Evolutionary conservation across 1,140 invertebrate genomes (phyloP), one percentile per base, ranked within the genome.

Genomic region (Magallana angulata): DNA sequence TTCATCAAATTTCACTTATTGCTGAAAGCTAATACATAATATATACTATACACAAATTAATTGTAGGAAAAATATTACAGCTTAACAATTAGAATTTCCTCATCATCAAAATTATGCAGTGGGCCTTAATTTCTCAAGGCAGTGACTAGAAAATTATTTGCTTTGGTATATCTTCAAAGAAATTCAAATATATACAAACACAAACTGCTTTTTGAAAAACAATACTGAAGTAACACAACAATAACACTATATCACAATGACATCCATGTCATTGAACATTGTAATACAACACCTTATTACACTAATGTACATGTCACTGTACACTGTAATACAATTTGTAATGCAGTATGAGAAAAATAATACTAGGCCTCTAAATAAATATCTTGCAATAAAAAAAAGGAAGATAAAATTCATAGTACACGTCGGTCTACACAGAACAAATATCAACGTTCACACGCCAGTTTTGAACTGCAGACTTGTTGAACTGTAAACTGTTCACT

Each of bases 121-220:
- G 18, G 5, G 68, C 68, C 68, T 71, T 30, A 76, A 76, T 9
- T 30, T 76, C 18, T 76, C 24, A 76, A 76, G 68, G 68, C 68
- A 36, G 0, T 76, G 68, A 76, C 68, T 76, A 76, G 68, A 76
- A 76, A 76, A 76, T 76, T 76, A 76, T 76, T 76, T 76, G 68
- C 68, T 76, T 76, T 76, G 68, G 68, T 76, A 76, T 76, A 76
- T 76, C 68, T 76, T 30, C 12, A 76, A 36, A 76, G 68, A 76
- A 76, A 76, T 30, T 76, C 18, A 76, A 36, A 76, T 30, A 76
- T 30, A 76, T 30, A 76, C 68, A 76, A 76, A 76, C 48, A 76
- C 68, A 18, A 18, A 76, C 36, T 76, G 68, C 30, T 76, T 76
- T 76, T 16, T 64, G 16, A 24, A 30, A 76, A 76, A 71, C 18